phyloP scores from a whole-genome alignment of 2,888 invertebrate species.

The Nomada ruficornis region DNA sequence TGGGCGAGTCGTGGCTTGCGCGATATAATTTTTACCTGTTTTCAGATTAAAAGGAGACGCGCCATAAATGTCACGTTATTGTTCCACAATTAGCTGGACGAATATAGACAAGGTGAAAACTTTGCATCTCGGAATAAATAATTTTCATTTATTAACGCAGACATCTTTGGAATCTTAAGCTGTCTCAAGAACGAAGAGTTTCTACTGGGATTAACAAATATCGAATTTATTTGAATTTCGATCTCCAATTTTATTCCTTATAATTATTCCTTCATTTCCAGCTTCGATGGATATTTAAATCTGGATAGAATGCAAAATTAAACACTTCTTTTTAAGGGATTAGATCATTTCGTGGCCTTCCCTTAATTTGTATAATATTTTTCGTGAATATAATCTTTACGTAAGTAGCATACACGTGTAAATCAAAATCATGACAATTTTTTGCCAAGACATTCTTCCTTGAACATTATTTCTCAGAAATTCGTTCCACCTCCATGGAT shows the following conservation, averaged over 20 bases:
- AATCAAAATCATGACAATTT: not conserved
- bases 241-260: not conserved
- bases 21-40: not conserved
- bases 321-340: too few species aligned
- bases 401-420: too few species aligned
- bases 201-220: not conserved
- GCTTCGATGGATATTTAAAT: too few species aligned
- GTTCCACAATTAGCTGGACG: not conserved
- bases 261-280: too few species aligned
- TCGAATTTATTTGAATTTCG: constrained; percentile 27
- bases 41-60: not conserved
- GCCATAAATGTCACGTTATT: not conserved
- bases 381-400: too few species aligned
- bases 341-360: too few species aligned
- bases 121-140: constrained; percentile 36
- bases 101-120: constrained; percentile 26
- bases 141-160: constrained; percentile 35
- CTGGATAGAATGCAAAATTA: too few species aligned
- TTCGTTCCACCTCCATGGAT: not conserved
- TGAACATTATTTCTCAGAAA: constrained; percentile 11
- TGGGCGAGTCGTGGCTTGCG: too few species aligned
- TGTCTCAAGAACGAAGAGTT: not conserved
- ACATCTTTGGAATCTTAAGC: constrained; percentile 29
- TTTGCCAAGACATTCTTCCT: not conserved
- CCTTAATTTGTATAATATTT: too few species aligned